Base-by-base conservation (phyloP, 2,797 vertebrate genomes). In the Poecilia gillii region DNA sequence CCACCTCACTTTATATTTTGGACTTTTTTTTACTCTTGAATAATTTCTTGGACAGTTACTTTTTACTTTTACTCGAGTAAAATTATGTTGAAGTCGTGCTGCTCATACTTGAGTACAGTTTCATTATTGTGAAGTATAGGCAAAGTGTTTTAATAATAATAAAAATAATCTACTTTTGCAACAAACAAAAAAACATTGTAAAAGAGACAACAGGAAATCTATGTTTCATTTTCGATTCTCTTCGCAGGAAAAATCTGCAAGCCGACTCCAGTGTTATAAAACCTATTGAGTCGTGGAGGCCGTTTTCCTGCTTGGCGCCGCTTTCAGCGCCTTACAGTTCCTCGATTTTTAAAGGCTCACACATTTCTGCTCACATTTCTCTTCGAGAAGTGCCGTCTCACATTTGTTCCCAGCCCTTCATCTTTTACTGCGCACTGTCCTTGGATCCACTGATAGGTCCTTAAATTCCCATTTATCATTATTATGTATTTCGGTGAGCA, bases 381-480 rank as follows among this genome's bases (percentile, higher is more conserved):
- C 73, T 43, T 72, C 43, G 41, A 57, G 74, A 77, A 75, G 49
- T 70, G 20, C 75, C 20, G 46, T 47, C 74, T 36, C 83, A 83
- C 84, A 86, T 87, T 83, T 82, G 81, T 39, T 77, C 77, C 83
- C 13, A 53, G 51, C 66, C 73, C 76, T 41, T 79, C 46, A 41
- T 79, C 75, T 81, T 80, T 74, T 55, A 74, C 76, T 2, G 53
- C 80, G 25, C 80, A 5, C 81, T 81, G 84, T 83, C 88, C 87
- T 89, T 83, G 84, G 78, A 82, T 80, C 39, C 53, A 74, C 83
- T 72, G 81, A 87, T 74, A 76, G 83, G 72, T 85, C 81, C 87
- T 87, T 84, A 86, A 86, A 88, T 85, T 84, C 80, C 82, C 81
- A 80, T 90, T 80, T 81, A 79, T 92, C 89, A 86, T 84, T 74